A percentile compares a stretch with the other conserved stretches of the same genome.
phyloP scores from a whole-genome alignment of 2,888 invertebrate species.

The Stenotaenia linearis region DNA sequence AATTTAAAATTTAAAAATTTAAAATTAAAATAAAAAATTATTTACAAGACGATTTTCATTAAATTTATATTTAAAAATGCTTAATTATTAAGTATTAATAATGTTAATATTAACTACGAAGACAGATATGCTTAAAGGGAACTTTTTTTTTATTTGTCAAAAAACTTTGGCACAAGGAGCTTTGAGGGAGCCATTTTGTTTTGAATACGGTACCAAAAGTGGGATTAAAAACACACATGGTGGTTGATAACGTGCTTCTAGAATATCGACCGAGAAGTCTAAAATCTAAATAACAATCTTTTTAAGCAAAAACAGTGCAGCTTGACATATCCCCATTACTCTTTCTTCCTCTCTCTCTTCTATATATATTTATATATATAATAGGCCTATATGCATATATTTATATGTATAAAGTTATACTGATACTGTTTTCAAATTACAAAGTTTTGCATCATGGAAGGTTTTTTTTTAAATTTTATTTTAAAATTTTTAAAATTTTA shows the following conservation, averaged over 20 bases:
- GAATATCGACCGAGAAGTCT: constrained; percentile 21
- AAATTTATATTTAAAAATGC: neutral
- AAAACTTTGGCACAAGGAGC: constrained; percentile 17
- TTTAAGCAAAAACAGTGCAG: constrained; percentile 22
- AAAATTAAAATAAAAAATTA: neutral
- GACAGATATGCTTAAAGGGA: constrained; percentile 12
- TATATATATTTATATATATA: constrained; percentile 8
- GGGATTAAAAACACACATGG: constrained; percentile 13
- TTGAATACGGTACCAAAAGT: neutral
- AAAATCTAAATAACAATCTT: constrained; percentile 24
- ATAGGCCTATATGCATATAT: constrained; percentile 26
- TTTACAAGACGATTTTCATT: neutral
- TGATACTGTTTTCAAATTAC: constrained; percentile 18
- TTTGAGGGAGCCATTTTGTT: neutral
- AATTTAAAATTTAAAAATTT: neutral
- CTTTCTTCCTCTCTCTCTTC: neutral
- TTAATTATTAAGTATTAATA: constrained; percentile 3
- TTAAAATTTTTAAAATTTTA: neutral
- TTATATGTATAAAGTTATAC: constrained; percentile 21
- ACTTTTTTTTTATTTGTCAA: neutral
- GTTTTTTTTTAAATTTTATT: neutral
- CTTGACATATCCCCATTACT: neutral
- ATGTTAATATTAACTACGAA: neutral
- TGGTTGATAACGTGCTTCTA: constrained; percentile 24
- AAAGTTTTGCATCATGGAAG: constrained; percentile 3